Evolutionary conservation across 2,888 invertebrate genomes (phyloP), one percentile per base, ranked within the genome.

Genomic region (Entomobrya proxima): DNA sequence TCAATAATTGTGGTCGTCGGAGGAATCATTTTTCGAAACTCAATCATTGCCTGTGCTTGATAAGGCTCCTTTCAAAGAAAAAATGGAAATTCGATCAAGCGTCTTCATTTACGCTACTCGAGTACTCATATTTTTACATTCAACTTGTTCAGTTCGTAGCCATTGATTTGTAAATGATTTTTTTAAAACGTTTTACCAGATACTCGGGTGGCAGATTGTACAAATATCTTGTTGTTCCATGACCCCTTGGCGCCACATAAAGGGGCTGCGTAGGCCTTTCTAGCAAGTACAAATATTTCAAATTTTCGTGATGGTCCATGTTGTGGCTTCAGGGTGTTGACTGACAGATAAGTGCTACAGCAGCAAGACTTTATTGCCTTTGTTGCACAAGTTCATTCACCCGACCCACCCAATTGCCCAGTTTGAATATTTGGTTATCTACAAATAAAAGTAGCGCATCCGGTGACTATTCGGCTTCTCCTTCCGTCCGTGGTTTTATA

Each of bases 151-250:
- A 24, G 27, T 55, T 55, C 3, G 11, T 11, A 6, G 27, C 3
- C 3, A 18, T 75, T 35, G 18, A 13, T 55, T 24, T 27, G 24
- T 21, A 24, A 3, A 30, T 24, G 24, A n/a, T 74, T 32, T 21
- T 50, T n/a, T n/a, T n/a, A n/a, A n/a, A n/a, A n/a, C n/a, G 21
- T 18, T 21, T 64, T 78, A 86, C 86, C 74, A 82, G 37, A 40
- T 74, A 13, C 0, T 86, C 86, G 0, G 55, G 18, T 6, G 86
- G 86, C 0, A 83, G 37, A 32, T 78, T 86, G 64, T 83, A 86
- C 13, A 83, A n/a, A 32, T 79, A 78, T 24, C 75, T 58, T 13
- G 86, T 79, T 15, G 83, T 21, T n/a, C 86, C 86, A 55, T 83
- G 52, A 35, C 86, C 86, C 40, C 74, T 72, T 5, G 83, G 78